phyloP scores from a whole-genome alignment of 2,113 vertebrate species.

The Irena cyanogastra region DNA sequence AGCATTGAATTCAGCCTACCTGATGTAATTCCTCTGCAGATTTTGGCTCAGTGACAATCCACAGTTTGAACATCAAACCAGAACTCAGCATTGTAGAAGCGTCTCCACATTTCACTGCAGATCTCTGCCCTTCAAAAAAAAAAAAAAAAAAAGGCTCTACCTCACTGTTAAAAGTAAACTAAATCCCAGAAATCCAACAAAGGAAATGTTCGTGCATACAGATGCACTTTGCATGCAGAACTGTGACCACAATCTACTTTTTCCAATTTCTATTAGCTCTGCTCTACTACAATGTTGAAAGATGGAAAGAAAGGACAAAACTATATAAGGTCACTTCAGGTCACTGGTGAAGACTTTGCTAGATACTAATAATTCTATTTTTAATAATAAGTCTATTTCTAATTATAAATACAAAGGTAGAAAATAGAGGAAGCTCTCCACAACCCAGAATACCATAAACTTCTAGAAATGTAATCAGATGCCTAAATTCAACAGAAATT shows the following conservation, averaged over 20 bases:
- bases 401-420: neutral
- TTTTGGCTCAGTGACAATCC: neutral
- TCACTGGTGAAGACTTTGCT: neutral
- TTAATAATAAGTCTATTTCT: neutral
- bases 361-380: neutral
- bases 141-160: neutral
- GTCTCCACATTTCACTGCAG: neutral
- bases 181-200: neutral
- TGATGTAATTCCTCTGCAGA: neutral
- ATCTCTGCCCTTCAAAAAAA: neutral
- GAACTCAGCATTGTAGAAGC: neutral
- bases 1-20: neutral
- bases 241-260: neutral
- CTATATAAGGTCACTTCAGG: neutral
- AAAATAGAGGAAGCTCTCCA: neutral
- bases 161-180: neutral
- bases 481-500: neutral
- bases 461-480: neutral
- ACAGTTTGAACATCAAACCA: neutral
- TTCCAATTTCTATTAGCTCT: neutral
- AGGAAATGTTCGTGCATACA: neutral
- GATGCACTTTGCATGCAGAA: neutral
- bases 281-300: neutral
- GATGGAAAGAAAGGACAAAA: neutral
- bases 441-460: neutral